Base-by-base conservation (phyloP, 2,113 vertebrate species). In the Lophius piscatorius region DNA sequence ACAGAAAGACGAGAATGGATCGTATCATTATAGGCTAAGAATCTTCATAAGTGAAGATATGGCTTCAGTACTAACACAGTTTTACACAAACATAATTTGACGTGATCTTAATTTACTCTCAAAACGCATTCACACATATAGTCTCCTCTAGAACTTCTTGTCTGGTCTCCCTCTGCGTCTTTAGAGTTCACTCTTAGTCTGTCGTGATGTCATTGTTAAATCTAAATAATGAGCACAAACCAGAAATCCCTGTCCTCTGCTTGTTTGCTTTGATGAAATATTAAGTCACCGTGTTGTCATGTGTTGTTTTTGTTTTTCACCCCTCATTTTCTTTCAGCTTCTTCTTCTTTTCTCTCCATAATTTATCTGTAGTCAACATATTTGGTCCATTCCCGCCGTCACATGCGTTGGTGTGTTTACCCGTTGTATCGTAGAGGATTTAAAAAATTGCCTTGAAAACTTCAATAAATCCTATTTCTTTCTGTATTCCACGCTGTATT, bases 201-300 rank as follows among this genome's bases (percentile, higher is more conserved):
- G 23, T 26, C 17, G 45, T 56, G 40, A 44, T 70, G 56, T 42
- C 36, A 56, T 33, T 23, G 36, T 33, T 60, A 29, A 24, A 10
- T 24, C 39, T 54, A 12, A 2, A 54, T 44, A 41, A 63, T 35
- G 26, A 40, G 21, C 34, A 55, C 17, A 46, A 44, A 28, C 39
- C 6, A 4, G n/a, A 12, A 1, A 18, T 38, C 21, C 2, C 18
- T 1, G 1, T 18, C 8, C 5, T 22, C 42, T 2, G 31, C 8
- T 45, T 22, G 6, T 48, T 45, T 22, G 20, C 34, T 28, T 35
- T 54, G 5, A 33, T 61, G 13, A 52, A 57, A 51, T 29, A 16
- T 23, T 57, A 9, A 34, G 5, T 16, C 21, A 17, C 21, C 39
- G 36, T 24, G 4, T 10, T 29, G 17, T 23, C 57, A 22, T 12